These are phyloP conservation scores for Hypotaenidia philippensis DNA, from an alignment of 2,797 vertebrate species.

Conservation along the genomic window DNA sequence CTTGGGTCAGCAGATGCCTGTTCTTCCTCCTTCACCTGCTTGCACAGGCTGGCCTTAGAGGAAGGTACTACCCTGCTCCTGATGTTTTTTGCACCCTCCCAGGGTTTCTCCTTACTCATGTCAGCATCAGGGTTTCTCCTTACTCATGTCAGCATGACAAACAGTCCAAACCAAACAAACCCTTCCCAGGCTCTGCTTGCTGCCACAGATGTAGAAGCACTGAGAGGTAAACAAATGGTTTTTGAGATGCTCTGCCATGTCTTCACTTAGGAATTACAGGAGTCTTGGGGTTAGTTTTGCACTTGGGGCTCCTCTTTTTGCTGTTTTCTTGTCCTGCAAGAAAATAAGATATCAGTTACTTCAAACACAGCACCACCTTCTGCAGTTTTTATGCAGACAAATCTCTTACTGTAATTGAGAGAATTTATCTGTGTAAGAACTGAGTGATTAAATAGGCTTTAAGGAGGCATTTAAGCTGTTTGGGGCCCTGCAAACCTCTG, in stretches of 20 bases:
- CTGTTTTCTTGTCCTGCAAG: background rate
- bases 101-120: background rate
- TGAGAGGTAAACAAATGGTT: background rate
- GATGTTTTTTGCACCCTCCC: background rate
- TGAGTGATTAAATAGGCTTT: background rate
- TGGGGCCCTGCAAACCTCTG: fast-evolving
- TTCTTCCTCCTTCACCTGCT: background rate
- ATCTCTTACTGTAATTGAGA: background rate
- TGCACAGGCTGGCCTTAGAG: background rate
- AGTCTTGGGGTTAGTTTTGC: background rate
- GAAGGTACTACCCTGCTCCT: background rate
- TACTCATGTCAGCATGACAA: background rate
- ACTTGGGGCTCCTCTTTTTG: background rate
- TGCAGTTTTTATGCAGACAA: background rate
- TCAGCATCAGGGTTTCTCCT: background rate
- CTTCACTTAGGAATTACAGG: background rate
- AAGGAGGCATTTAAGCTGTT: background rate
- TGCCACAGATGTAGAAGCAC: fast-evolving
- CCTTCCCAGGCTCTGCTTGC: background rate
- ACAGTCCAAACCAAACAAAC: background rate
- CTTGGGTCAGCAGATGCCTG: background rate
- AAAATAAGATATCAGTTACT: background rate
- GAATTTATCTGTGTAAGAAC: background rate
- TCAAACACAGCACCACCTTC: background rate
- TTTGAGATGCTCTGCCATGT: background rate